A percentile compares a stretch with the other conserved stretches of the same genome.
Evolutionary conservation across 2,888 invertebrate species (phyloP).

Genomic region (Zhengitettix transpicula): DNA sequence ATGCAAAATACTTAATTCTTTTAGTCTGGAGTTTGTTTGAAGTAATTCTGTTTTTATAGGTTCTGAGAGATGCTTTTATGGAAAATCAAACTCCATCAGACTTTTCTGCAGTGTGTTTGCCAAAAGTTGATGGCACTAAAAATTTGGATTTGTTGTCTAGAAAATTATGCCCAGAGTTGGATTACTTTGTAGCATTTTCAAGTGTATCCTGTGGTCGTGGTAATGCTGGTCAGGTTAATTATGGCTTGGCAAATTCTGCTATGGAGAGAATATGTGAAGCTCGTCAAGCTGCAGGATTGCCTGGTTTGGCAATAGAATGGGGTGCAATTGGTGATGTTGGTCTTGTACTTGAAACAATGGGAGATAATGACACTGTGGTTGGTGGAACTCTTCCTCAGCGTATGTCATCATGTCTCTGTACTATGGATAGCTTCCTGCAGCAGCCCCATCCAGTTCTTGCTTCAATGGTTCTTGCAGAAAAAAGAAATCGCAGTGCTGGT

Average conservation of each 20-base stretch:
- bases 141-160: constrained; percentile 68
- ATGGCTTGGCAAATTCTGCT: constrained; percentile 90
- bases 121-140: constrained; percentile 68
- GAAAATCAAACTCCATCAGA: constrained; percentile 69
- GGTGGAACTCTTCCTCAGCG: constrained; percentile 94
- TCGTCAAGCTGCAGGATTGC: constrained; percentile 62
- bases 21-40: background rate
- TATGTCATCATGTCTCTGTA: constrained; percentile 78
- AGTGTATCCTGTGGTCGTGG: constrained; percentile 94
- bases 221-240: constrained; percentile 92
- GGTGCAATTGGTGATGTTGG: constrained; percentile 98
- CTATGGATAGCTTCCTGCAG: constrained; percentile 80
- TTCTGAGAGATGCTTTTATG: constrained; percentile 70
- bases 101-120: constrained; percentile 62
- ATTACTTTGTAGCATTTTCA: constrained; percentile 92
- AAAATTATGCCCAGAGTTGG: constrained; percentile 56
- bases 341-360: constrained; percentile 75
- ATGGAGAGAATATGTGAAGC: constrained; percentile 92
- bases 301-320: constrained; percentile 91
- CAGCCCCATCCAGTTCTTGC: constrained; percentile 69
- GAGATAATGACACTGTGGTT: constrained; percentile 76
- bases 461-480: constrained; percentile 78
- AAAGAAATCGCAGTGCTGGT: constrained; percentile 39
- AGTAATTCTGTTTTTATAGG: constrained; percentile 21
- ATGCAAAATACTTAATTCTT: background rate